Evolutionary conservation across 2,113 vertebrate genomes (phyloP).

Genomic region (Sialia sialis): DNA sequence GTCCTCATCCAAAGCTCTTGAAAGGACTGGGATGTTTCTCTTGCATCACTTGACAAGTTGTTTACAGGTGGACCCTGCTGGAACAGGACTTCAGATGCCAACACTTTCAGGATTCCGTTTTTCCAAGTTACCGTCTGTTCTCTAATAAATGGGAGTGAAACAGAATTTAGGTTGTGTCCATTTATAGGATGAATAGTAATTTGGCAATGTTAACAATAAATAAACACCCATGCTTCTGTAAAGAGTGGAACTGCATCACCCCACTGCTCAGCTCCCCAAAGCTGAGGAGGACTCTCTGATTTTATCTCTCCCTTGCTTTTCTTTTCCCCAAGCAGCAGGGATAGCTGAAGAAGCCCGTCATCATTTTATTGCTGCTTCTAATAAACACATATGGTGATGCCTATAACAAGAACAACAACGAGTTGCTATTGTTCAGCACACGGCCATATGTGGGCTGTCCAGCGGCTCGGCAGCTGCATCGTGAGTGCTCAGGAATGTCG

Average conservation of each 20-base stretch:
- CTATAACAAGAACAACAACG: constrained; percentile 30
- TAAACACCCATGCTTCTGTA: not conserved
- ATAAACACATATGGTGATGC: constrained; percentile 54
- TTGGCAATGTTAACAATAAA: not conserved
- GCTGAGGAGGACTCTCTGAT: not conserved
- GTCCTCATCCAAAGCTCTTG: not conserved
- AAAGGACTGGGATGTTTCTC: not conserved
- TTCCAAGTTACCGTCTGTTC: not conserved
- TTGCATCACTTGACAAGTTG: accelerated
- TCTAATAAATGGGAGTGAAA: not conserved
- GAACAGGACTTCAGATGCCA: not conserved
- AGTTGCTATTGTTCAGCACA: constrained; percentile 35
- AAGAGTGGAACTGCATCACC: not conserved
- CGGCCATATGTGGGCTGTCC: constrained; percentile 40
- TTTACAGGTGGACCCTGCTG: not conserved
- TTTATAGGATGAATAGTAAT: not conserved
- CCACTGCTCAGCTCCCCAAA: not conserved
- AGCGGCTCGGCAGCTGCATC: constrained; percentile 15
- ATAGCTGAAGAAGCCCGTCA: constrained; percentile 53
- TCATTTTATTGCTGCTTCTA: constrained; percentile 63
- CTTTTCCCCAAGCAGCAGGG: not conserved
- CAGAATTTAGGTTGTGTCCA: not conserved
- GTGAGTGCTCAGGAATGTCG: constrained; percentile 26
- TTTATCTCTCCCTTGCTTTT: not conserved
- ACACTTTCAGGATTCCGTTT: not conserved